phyloP scores from a whole-genome alignment of 2,888 invertebrate species.

The Dolichomitus sp. region DNA sequence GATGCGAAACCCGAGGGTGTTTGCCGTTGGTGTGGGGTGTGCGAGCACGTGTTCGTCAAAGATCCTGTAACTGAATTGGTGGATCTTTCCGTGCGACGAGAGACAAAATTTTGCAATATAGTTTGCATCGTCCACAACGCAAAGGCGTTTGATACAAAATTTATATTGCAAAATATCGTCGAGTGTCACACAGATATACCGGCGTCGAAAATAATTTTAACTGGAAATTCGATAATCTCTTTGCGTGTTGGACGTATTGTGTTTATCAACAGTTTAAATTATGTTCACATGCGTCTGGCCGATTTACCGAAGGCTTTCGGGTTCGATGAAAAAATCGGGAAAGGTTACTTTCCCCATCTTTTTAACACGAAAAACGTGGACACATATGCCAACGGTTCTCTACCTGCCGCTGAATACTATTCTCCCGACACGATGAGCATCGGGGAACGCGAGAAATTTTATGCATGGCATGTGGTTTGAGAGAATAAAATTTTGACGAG shows the following conservation, averaged over 20 bases:
- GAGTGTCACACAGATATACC: constrained; percentile 13
- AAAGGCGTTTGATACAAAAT: constrained; percentile 52
- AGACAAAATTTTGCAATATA: constrained; percentile 31
- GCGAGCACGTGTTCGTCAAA: background rate
- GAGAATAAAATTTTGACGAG: constrained; percentile 65
- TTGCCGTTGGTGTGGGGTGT: too few species aligned
- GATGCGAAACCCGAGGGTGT: background rate
- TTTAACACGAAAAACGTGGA: constrained; percentile 68
- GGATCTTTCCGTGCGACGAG: constrained; percentile 34
- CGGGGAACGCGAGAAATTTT: too few species aligned
- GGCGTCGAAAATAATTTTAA: constrained; percentile 65
- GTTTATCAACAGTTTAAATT: constrained; percentile 53
- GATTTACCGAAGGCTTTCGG: constrained; percentile 74
- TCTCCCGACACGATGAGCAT: too few species aligned
- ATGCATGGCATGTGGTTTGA: too few species aligned
- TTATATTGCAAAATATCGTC: constrained; percentile 45
- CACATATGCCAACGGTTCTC: constrained; percentile 68
- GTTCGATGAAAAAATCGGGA: constrained; percentile 64
- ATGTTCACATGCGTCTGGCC: constrained; percentile 73
- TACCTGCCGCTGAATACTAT: constrained; percentile 52
- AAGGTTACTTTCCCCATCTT: constrained; percentile 74
- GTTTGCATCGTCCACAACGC: constrained; percentile 60
- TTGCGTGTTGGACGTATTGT: constrained; percentile 58
- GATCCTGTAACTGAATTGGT: constrained; percentile 53
- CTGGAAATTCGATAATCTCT: constrained; percentile 67